A percentile compares a stretch with the other conserved stretches of the same genome.
Evolutionary conservation across 2,113 vertebrate genomes (phyloP).

Genomic region (Kryptolebias marmoratus): DNA sequence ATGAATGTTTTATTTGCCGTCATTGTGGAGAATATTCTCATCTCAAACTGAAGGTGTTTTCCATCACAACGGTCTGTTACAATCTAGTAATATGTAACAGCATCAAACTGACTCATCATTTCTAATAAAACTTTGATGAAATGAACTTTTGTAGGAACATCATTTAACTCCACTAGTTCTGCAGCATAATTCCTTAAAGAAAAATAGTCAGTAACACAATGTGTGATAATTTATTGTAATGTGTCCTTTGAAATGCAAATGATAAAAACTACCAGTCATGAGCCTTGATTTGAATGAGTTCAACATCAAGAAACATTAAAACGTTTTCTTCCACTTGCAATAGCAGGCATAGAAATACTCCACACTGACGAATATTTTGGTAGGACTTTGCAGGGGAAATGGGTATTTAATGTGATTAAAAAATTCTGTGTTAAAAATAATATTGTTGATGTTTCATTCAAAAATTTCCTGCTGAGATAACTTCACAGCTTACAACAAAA

Average conservation of each 20-base stretch:
- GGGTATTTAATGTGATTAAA: constrained; percentile 26
- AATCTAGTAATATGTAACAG: constrained; percentile 37
- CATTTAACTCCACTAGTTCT: constrained; percentile 29
- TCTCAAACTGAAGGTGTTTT: constrained; percentile 44
- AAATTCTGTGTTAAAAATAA: constrained; percentile 34
- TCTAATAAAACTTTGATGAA: constrained; percentile 68
- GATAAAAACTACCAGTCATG: constrained; percentile 13
- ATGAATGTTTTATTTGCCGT: constrained; percentile 60
- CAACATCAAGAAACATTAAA: constrained; percentile 11
- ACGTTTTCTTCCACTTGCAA: constrained; percentile 17
- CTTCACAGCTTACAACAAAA: background rate
- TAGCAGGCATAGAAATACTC: constrained; percentile 3
- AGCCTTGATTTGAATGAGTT: constrained; percentile 29
- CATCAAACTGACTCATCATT: constrained; percentile 56
- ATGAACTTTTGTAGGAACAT: constrained; percentile 31
- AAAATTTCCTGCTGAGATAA: background rate
- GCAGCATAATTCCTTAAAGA: constrained; percentile 26
- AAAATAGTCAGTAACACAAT: constrained; percentile 42
- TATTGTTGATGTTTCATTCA: background rate
- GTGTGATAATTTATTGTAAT: constrained; percentile 30
- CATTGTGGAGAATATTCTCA: constrained; percentile 53
- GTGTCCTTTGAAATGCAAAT: constrained; percentile 65
- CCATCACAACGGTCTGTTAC: constrained; percentile 45
- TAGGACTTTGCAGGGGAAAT: background rate
- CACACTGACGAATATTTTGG: constrained; percentile 26